A percentile compares a stretch with the other conserved stretches of the same genome.
These are phyloP conservation scores for Trichomalopsis sarcophagae DNA, from an alignment of 1,140 invertebrate genomes.

Conservation along the genomic window DNA sequence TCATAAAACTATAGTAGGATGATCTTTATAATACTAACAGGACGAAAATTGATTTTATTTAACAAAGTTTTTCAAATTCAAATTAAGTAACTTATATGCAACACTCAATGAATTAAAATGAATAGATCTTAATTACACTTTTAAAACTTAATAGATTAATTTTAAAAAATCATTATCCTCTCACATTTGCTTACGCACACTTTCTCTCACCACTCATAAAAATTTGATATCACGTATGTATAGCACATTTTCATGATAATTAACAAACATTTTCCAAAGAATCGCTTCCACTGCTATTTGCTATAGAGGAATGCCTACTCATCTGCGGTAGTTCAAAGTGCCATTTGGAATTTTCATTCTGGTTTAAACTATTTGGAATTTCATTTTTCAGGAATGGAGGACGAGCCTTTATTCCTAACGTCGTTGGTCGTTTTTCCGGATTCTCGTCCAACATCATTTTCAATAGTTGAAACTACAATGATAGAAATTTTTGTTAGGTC, in stretches of 20 bases:
- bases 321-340: conserved; percentile 74
- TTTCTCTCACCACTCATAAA: conserved; percentile 5
- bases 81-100: conserved; percentile 9
- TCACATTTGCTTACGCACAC: background rate
- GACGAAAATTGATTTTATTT: background rate
- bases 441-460: conserved; percentile 85
- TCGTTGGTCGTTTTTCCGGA: conserved; percentile 85
- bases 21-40: background rate
- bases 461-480: conserved; percentile 82
- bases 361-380: conserved; percentile 52
- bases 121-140: conserved; percentile 20
- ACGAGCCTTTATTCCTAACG: conserved; percentile 80
- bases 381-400: conserved; percentile 70
- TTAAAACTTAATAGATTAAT: conserved; percentile 32
- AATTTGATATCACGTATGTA: conserved; percentile 45
- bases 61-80: background rate
- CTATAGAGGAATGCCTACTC: conserved; percentile 66
- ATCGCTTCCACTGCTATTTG: conserved; percentile 61
- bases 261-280: conserved; percentile 55
- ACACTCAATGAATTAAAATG: conserved; percentile 19
- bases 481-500: conserved; percentile 29
- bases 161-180: conserved; percentile 32
- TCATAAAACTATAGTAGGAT: conserved; percentile 11
- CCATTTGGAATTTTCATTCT: conserved; percentile 62
- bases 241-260: conserved; percentile 26